A percentile compares a stretch with the other conserved stretches of the same genome.
These are phyloP conservation scores for Taxidea taxus DNA, from an alignment of 2,113 vertebrate genomes.

Conservation along the genomic window DNA sequence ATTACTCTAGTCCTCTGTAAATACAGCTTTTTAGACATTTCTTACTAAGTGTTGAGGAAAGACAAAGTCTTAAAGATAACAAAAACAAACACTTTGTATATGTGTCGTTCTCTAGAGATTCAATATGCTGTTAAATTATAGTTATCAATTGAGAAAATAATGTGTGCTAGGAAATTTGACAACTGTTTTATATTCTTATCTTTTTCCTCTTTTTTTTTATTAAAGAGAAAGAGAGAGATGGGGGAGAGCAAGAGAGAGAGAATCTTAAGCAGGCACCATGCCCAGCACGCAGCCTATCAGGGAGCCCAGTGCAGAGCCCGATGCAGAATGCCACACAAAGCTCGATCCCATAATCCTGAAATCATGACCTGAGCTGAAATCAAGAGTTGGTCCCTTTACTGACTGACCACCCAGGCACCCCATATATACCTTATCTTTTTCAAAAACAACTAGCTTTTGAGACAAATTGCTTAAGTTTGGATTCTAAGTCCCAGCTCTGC, in stretches of 20 bases:
- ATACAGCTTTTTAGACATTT: background rate
- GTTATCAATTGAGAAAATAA: background rate
- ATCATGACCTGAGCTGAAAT: no score
- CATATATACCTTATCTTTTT: background rate
- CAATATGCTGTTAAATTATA: background rate
- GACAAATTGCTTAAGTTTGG: background rate
- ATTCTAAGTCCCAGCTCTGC: background rate
- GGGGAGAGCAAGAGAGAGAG: background rate
- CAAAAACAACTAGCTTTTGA: background rate
- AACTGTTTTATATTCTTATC: background rate
- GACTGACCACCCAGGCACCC: background rate
- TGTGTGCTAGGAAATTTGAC: background rate
- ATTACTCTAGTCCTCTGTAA: background rate
- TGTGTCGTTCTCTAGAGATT: slow-evolving; percentile 10
- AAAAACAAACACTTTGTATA: background rate
- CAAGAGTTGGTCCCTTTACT: background rate
- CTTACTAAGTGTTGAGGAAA: background rate
- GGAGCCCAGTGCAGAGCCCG: background rate
- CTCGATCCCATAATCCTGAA: background rate
- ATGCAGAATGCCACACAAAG: background rate
- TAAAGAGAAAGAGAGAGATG: background rate
- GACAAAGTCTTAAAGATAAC: background rate
- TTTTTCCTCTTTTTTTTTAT: background rate
- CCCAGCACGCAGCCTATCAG: background rate
- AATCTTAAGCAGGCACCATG: background rate